Base-by-base conservation (phyloP, 2,113 vertebrate genomes). In the Oncorhynchus kisutch region DNA sequence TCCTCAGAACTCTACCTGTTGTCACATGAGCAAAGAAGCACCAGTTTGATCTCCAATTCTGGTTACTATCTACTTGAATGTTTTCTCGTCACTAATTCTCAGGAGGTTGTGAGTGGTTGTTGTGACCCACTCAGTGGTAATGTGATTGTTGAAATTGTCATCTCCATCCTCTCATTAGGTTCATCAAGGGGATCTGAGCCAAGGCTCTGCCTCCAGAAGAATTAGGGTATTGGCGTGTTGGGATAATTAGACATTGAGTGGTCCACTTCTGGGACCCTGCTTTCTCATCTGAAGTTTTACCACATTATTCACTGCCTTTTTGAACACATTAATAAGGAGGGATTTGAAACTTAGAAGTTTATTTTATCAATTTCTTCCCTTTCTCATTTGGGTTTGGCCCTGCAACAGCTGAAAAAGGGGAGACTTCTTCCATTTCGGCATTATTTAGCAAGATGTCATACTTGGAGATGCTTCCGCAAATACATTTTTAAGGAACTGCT, bases 401-500 rank as follows among this genome's bases (percentile, higher is more conserved):
- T 68, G 66, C 18, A 39, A 54, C 68, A 75, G 45, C 34, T 54
- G 39, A 48, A 75, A 67, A 71, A 20, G 54, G 48, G 59, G 20
- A n/a, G 59, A 60, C 18, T 57, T 57, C 16, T 57, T 57, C 51
- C 5, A 60, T n/a, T n/a, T 68, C 14, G 29, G 29, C 66, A 39
- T 34, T 68, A 74, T 81, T 78, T 72, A 86, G 59, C 29, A 34
- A 70, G 29, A 71, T 81, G 76, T 78, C 81, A 81, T 78, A 72
- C 70, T 71, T 81, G 57, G 31, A 83, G 45, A 78, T 71, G 67
- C 72, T 73, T 73, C 74, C 57, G 67, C 60, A 65, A 80, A 85
- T 78, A 51, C 34, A 83, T 73, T 81, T 79, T 81, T 83, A 82
- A 83, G 54, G 70, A 72, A 76, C 78, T 74, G 78, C 78, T 77